Evolutionary conservation across 2,888 invertebrate species (phyloP).

Genomic region (Prosopocoilus inquinatus): DNA sequence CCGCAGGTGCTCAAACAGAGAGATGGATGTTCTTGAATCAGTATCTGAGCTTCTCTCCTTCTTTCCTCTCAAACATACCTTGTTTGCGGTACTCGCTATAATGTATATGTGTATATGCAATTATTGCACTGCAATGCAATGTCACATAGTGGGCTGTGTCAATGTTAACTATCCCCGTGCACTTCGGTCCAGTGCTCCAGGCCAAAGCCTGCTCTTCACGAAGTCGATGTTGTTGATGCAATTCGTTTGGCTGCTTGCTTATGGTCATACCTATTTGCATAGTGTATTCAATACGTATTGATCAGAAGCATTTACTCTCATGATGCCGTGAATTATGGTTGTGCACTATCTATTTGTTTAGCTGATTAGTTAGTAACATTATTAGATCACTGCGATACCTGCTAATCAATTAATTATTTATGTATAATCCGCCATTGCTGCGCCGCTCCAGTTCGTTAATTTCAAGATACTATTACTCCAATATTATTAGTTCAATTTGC

Average conservation of each 20-base stretch:
- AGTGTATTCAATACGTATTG: constrained; percentile 52
- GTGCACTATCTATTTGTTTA: constrained; percentile 54
- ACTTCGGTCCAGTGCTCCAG: constrained; percentile 40
- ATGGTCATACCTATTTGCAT: constrained; percentile 47
- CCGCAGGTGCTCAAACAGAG: constrained; percentile 29
- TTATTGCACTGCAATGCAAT: constrained; percentile 43
- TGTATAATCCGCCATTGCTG: constrained; percentile 42
- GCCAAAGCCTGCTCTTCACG: constrained; percentile 28
- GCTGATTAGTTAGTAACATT: constrained; percentile 54
- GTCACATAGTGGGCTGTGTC: constrained; percentile 42
- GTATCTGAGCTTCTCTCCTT: constrained; percentile 33
- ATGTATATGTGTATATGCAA: constrained; percentile 44
- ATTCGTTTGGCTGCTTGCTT: constrained; percentile 38
- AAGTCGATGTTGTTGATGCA: constrained; percentile 22
- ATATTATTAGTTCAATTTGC: constrained; percentile 23
- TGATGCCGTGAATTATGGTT: constrained; percentile 52
- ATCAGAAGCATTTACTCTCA: constrained; percentile 50
- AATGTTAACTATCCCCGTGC: constrained; percentile 41
- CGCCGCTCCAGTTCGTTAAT: constrained; percentile 43
- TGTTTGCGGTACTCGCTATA: constrained; percentile 42
- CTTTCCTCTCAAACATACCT: constrained; percentile 36
- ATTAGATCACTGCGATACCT: constrained; percentile 54
- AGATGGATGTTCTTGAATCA: constrained; percentile 29
- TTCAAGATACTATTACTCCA: constrained; percentile 42
- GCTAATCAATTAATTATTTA: constrained; percentile 55